These are phyloP conservation scores for Aspidapion aeneum DNA, from an alignment of 2,888 invertebrate species.

Conservation along the genomic window DNA sequence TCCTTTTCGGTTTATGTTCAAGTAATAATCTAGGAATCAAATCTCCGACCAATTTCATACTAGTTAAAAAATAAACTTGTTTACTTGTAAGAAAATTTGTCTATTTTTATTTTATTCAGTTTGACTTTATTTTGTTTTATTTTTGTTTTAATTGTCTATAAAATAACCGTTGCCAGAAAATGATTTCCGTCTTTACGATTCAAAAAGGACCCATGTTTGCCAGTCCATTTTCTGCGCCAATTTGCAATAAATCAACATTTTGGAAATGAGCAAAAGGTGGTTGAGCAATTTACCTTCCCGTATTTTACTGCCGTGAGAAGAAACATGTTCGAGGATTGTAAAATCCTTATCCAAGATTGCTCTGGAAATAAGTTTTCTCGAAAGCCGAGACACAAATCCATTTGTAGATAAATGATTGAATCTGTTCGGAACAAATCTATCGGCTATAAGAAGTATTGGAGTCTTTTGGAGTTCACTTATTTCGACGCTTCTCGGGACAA, in stretches of 20 bases:
- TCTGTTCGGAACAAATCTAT: slow-evolving; percentile 38
- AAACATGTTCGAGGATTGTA: slow-evolving; percentile 38
- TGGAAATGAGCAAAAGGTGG: slow-evolving; percentile 23
- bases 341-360: slow-evolving; percentile 30
- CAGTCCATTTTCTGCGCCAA: slow-evolving; percentile 18
- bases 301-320: slow-evolving; percentile 39
- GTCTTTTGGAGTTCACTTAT: slow-evolving; percentile 36
- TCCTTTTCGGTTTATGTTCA: too few species aligned
- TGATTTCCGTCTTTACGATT: not conserved
- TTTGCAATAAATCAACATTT: slow-evolving; percentile 42
- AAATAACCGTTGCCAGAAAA: too few species aligned
- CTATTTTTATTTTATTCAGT: too few species aligned
- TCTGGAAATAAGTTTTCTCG: slow-evolving; percentile 20
- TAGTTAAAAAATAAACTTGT: too few species aligned
- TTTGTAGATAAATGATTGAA: slow-evolving; percentile 37
- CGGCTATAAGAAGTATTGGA: slow-evolving; percentile 44
- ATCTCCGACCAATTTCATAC: too few species aligned
- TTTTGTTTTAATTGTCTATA: too few species aligned
- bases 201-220: not conserved
- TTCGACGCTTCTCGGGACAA: slow-evolving; percentile 34
- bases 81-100: too few species aligned
- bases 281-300: slow-evolving; percentile 26
- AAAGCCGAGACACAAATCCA: slow-evolving; percentile 25
- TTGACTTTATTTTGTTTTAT: too few species aligned
- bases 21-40: too few species aligned